Percentiles rank a stretch among this genome's conserved stretches.
Conservation (phyloP, 1,140 invertebrate species). For the Rhopalosiphum padi region DNA sequence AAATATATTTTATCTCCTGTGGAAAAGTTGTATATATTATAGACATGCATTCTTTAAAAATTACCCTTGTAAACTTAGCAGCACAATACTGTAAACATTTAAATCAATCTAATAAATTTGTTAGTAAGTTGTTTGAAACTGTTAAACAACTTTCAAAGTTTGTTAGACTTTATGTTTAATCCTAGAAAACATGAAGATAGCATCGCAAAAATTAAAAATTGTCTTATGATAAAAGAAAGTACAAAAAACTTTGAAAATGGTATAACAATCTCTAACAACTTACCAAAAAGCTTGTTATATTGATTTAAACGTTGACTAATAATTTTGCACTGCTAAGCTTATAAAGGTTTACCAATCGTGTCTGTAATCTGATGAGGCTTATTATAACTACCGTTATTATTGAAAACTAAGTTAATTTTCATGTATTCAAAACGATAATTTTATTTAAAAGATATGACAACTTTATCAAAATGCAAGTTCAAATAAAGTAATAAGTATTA, state of each 20-base stretch:
- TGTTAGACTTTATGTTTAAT: neutral
- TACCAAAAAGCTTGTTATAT: neutral
- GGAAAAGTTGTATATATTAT: neutral
- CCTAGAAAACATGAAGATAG: neutral
- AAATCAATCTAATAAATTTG: slow-evolving; percentile 1
- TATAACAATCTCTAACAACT: neutral
- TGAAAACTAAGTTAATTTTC: neutral
- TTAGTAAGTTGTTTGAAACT: neutral
- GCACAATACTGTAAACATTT: neutral
- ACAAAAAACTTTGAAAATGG: neutral
- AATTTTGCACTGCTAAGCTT: neutral
- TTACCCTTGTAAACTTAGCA: neutral
- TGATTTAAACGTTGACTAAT: neutral
- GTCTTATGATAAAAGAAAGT: neutral
- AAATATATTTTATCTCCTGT: neutral
- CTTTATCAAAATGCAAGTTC: no score
- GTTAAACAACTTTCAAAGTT: neutral
- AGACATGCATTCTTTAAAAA: neutral
- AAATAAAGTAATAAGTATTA: no score
- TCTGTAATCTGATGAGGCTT: neutral
- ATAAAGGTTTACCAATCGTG: neutral
- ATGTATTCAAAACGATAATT: no score
- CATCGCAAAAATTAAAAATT: neutral
- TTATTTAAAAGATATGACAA: no score
- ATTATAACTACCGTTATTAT: neutral